phyloP scores from a whole-genome alignment of 30 jellyfish, hydroid and myxozoan genomes.

The Sanderia malayensis region DNA sequence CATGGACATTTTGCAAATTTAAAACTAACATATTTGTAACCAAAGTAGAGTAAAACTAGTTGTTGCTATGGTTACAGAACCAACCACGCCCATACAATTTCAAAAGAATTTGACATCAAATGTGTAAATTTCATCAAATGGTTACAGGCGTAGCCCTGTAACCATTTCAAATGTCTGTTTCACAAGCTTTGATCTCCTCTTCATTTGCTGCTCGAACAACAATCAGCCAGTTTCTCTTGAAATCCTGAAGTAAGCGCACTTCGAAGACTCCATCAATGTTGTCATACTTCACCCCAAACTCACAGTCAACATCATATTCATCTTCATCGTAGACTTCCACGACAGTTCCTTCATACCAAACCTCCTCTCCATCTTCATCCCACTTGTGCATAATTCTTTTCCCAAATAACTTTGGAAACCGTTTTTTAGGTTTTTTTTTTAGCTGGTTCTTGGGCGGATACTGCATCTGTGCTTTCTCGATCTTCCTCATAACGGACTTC shows the following conservation, averaged over 20 bases:
- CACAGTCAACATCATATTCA: constrained; percentile 29
- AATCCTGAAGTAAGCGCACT: constrained; percentile 27
- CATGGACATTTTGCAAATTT: not conserved
- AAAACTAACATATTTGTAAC: not conserved
- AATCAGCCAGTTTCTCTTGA: constrained; percentile 23
- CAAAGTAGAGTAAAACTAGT: not conserved
- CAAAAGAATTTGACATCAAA: not conserved
- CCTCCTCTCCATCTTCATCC: constrained; percentile 24
- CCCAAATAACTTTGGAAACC: constrained; percentile 11
- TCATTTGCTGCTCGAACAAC: constrained; percentile 18
- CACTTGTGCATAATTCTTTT: constrained; percentile 7
- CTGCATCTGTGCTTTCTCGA: too few relatives aligned
- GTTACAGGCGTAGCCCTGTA: too few relatives aligned
- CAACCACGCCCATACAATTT: too few relatives aligned
- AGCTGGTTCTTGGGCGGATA: too few relatives aligned
- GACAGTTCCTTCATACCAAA: constrained; percentile 20
- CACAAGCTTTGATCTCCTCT: not conserved
- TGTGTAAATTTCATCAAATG: not conserved
- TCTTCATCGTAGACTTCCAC: constrained; percentile 31
- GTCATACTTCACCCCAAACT: constrained; percentile 38
- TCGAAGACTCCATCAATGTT: constrained; percentile 6
- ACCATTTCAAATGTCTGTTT: constrained; percentile 7
- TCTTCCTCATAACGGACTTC: constrained; percentile 3
- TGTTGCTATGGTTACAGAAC: not conserved
- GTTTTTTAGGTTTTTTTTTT: constrained; percentile 3